A percentile compares a stretch with the other conserved stretches of the same genome.
These are phyloP conservation scores for Copsychus sechellarum DNA, from an alignment of 2,113 vertebrate genomes.

Conservation along the genomic window DNA sequence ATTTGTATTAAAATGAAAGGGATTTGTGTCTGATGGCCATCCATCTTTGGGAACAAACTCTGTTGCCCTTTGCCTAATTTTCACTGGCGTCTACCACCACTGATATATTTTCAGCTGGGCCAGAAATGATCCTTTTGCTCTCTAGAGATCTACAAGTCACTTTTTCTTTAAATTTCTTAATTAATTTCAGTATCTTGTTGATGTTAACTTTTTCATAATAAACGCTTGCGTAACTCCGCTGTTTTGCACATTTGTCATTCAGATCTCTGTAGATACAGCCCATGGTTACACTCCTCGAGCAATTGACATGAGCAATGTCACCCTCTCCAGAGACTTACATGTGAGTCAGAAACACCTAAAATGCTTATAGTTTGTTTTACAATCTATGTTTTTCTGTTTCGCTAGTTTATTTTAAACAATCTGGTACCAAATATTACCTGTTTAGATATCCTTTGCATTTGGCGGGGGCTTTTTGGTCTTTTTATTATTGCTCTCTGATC, in stretches of 20 bases:
- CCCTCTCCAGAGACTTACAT: slow-evolving; percentile 90
- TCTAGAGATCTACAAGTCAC: not conserved
- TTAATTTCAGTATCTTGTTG: not conserved
- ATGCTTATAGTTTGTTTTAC: not conserved
- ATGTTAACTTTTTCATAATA: not conserved
- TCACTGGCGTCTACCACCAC: not conserved
- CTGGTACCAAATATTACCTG: not conserved
- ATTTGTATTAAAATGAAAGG: not conserved
- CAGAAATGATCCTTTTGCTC: not conserved
- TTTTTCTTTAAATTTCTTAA: not conserved
- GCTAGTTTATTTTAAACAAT: not conserved
- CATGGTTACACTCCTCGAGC: slow-evolving; percentile 90
- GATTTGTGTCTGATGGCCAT: not conserved
- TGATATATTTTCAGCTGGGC: not conserved
- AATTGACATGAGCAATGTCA: slow-evolving; percentile 97
- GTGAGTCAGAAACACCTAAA: slow-evolving; percentile 74
- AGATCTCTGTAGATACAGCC: slow-evolving; percentile 89
- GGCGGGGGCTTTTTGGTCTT: rapidly evolving
- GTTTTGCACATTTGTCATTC: not conserved
- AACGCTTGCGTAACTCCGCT: not conserved
- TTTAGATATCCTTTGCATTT: not conserved
- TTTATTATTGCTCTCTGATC: not conserved
- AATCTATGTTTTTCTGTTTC: not conserved
- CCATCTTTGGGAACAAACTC: not conserved
- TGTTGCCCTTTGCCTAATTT: not conserved